Base-by-base conservation (phyloP, 2,113 vertebrate genomes). In the Rhadina sibilatrix region DNA sequence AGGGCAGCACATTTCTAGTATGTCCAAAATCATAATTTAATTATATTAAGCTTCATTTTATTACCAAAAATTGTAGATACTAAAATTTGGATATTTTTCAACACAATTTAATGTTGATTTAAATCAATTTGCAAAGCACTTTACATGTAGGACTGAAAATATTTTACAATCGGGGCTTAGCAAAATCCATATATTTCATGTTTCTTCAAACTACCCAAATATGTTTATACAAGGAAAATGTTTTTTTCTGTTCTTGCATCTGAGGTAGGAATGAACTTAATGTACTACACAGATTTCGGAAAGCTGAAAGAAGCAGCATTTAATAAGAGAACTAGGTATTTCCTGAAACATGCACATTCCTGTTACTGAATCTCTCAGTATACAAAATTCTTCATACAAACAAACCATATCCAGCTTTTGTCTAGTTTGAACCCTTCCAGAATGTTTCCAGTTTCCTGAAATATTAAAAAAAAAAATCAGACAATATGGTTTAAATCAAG, bases 331-430 rank as follows among this genome's bases (percentile, higher is more conserved):
- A 53, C 37, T 28, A n/a, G 54, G 35, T 86, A 76, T 86, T 97
- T 96, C 90, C 71, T 94, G 94, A 88, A 96, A 83, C 71, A 86
- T 13, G 66, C 59, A 61, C 53, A 49, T 79, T 91, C 85, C 75
- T 68, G 28, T 40, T 40, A 6, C 88, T 46, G 78, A 95, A 74
- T 86, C 75, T 76, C 66, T 80, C 31, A 3, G 37, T 88, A 61
- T 65, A 86, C 70, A 80, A 65, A 96, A 92, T 92, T 95, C 79
- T 92, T 93, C 82, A 74, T 80, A 61, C 90, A 97, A 96, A 96
- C 92, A 96, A 96, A 88, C 68, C 83, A 93, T 86, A 95, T 94
- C 94, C 96, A 95, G 96, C 83, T 95, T 97, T 97, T 94, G 92
- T 96, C 68, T 93, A 38, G 63, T 63, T 92, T 74, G 88, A 88